Percentiles rank a stretch among this genome's conserved stretches.
These are phyloP conservation scores for Phataginus tricuspis DNA, from an alignment of 2,797 vertebrate genomes.

Conservation along the genomic window DNA sequence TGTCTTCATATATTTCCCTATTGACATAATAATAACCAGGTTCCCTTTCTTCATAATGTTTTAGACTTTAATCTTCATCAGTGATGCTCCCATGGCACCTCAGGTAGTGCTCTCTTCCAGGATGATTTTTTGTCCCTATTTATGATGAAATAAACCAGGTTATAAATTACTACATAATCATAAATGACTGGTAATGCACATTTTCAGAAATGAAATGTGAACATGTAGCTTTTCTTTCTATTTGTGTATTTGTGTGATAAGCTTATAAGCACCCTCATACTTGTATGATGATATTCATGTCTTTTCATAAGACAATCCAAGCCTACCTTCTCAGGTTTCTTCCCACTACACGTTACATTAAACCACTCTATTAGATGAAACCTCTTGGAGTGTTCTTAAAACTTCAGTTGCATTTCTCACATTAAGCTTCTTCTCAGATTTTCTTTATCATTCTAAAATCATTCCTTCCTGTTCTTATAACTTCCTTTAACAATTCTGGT, in stretches of 20 bases:
- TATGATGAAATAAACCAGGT: not conserved
- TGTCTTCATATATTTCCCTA: not conserved
- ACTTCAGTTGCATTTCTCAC: too few relatives aligned
- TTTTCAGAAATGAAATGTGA: not conserved
- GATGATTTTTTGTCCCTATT: not conserved
- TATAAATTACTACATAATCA: not conserved
- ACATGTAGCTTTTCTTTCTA: not conserved
- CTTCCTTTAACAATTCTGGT: not conserved
- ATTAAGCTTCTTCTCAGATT: not conserved
- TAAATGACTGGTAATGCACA: not conserved
- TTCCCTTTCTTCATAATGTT: not conserved
- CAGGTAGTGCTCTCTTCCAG: not conserved
- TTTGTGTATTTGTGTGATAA: not conserved
- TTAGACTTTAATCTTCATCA: not conserved
- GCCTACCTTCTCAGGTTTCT: not conserved
- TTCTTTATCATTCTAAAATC: not conserved
- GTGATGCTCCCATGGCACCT: not conserved
- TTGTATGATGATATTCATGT: not conserved
- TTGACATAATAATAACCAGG: not conserved
- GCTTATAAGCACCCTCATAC: not conserved
- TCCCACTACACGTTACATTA: not conserved
- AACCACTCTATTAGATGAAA: not conserved
- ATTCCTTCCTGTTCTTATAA: not conserved
- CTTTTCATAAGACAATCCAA: not conserved
- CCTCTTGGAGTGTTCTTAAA: too few relatives aligned